Percentiles rank a stretch among this genome's conserved stretches.
Conservation (phyloP, 2,797 vertebrate species). For the Tinamus major region DNA sequence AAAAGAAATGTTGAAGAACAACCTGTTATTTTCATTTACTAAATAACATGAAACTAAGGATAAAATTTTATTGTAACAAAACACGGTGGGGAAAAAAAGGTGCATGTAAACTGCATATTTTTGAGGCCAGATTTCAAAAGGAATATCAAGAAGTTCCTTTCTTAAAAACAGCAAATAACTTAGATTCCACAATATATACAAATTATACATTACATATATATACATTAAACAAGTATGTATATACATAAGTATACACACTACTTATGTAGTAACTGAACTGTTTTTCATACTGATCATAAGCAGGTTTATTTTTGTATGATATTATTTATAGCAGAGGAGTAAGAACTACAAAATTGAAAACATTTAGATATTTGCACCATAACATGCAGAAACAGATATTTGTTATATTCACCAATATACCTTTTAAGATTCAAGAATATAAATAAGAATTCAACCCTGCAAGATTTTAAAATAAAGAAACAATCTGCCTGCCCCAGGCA, state of each 20-base stretch:
- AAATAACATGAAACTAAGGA: neutral
- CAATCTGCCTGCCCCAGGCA: neutral
- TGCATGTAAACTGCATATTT: neutral
- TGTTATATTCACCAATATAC: neutral
- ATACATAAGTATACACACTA: neutral
- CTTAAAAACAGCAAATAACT: neutral
- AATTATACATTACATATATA: neutral
- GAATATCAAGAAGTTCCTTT: neutral
- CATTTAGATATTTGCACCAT: neutral
- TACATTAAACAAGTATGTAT: neutral
- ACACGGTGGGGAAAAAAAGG: rapidly evolving
- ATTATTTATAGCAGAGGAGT: neutral
- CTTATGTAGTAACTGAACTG: neutral
- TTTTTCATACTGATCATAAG: neutral
- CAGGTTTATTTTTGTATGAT: neutral
- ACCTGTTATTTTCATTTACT: neutral
- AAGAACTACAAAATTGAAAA: neutral
- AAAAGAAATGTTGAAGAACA: neutral
- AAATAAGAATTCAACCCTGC: neutral
- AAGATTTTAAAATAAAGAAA: neutral
- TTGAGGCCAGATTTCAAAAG: neutral
- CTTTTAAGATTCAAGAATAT: neutral
- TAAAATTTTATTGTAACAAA: neutral
- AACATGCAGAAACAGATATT: rapidly evolving
- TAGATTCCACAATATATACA: neutral